Evolutionary conservation across 2,113 vertebrate species (phyloP).

Genomic region (chimpanzee (Pan troglodytes)): NHGRI_mPanTro3-v2.1_pri NC_072420.2:34651001-34651500

Average conservation of each 20-base stretch:
- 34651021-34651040: neutral
- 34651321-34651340: neutral
- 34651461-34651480: too few species aligned
- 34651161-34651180: neutral
- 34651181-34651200: neutral
- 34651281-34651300: neutral
- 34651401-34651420: neutral
- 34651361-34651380: neutral
- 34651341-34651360: neutral
- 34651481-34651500: too few species aligned
- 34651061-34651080: neutral
- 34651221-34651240: neutral
- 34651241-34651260: too few species aligned
- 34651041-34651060: conserved; percentile 51
- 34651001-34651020: conserved; percentile 32
- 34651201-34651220: too few species aligned
- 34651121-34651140: neutral
- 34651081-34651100: conserved; percentile 26
- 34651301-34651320: neutral
- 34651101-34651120: conserved; percentile 39
- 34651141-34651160: neutral
- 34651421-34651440: too few species aligned
- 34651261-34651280: neutral
- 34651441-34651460: too few species aligned
- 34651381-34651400: neutral